Evolutionary conservation across 2,888 invertebrate genomes (phyloP).

Genomic region (Laothoe populi): DNA sequence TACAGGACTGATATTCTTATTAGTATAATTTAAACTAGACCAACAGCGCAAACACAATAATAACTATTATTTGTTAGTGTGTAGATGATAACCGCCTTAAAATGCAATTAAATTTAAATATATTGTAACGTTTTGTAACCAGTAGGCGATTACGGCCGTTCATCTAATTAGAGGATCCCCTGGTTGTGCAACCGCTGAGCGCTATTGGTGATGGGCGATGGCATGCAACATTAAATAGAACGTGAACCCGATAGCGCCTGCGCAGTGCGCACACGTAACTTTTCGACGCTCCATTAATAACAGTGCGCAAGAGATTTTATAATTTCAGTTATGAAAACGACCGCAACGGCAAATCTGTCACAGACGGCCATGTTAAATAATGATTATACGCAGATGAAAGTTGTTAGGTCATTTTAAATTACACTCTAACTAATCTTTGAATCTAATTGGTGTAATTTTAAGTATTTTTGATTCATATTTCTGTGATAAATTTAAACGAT

Average conservation of each 20-base stretch:
- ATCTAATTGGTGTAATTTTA: no score
- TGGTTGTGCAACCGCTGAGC: slow-evolving; percentile 46
- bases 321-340: no score
- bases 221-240: slow-evolving; percentile 46
- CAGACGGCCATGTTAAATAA: no score
- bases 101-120: slow-evolving; percentile 6
- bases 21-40: neutral
- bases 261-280: slow-evolving; percentile 33
- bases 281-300: no score
- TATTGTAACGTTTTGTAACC: slow-evolving; percentile 53
- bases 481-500: no score
- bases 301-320: no score
- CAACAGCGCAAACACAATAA: neutral
- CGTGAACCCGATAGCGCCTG: slow-evolving; percentile 40
- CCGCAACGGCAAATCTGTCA: no score
- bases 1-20: no score
- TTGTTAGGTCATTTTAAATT: no score
- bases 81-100: neutral
- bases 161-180: slow-evolving; percentile 67
- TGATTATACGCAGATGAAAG: no score
- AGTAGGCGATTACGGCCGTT: slow-evolving; percentile 58
- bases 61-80: neutral
- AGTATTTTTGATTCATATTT: no score
- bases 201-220: slow-evolving; percentile 31
- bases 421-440: no score